These are phyloP conservation scores for Campopleginae sp. DNA, from an alignment of 2,888 invertebrate species.

Conservation along the genomic window DNA sequence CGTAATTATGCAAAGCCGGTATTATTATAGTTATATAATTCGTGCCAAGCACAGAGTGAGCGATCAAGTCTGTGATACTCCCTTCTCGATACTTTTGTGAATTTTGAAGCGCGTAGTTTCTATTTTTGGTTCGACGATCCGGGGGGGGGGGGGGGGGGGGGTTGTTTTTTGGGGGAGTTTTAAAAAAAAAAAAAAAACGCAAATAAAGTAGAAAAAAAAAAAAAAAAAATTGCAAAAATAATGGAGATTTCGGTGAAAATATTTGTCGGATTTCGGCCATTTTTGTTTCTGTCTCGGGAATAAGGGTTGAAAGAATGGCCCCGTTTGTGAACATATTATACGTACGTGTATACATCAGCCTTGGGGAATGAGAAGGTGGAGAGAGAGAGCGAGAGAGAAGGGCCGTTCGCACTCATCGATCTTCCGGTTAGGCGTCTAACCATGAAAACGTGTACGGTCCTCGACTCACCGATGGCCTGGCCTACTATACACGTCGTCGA, in stretches of 20 bases:
- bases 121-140: constrained; percentile 11
- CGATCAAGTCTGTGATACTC: neutral
- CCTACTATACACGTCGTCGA: constrained; percentile 21
- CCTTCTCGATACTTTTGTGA: neutral
- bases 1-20: neutral
- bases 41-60: constrained; percentile 30
- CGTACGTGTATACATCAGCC: constrained; percentile 35
- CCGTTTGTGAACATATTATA: constrained; percentile 42
- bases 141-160: no score
- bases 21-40: constrained; percentile 24
- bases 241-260: neutral
- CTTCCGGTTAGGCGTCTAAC: constrained; percentile 74
- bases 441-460: constrained; percentile 74
- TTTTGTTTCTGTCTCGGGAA: constrained; percentile 9
- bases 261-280: neutral
- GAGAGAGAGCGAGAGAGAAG: constrained; percentile 50
- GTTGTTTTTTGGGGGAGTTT: neutral
- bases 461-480: constrained; percentile 47
- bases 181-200: neutral
- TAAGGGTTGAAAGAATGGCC: constrained; percentile 58
- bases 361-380: constrained; percentile 3
- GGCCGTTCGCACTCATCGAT: constrained; percentile 73
- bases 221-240: neutral
- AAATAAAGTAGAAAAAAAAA: neutral
- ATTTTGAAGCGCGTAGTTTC: constrained; percentile 13